Evolutionary conservation across 2,797 vertebrate species (phyloP).

Genomic region (Loris lydekkerianus): DNA sequence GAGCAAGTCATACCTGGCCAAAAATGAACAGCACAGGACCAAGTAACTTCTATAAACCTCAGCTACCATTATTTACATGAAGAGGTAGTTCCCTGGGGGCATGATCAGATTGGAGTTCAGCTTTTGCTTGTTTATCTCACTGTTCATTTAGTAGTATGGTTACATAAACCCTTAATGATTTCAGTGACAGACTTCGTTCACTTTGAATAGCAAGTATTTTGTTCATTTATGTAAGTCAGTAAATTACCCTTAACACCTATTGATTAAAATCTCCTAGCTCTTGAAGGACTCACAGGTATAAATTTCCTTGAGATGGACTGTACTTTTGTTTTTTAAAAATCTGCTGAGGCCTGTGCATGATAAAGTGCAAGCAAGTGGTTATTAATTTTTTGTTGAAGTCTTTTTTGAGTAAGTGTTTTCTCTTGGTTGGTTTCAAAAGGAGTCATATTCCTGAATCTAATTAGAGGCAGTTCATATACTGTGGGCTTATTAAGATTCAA

Average conservation of each 20-base stretch:
- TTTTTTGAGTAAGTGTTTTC: slow-evolving; percentile 80
- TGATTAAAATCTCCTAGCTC: slow-evolving; percentile 82
- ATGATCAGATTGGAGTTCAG: neutral
- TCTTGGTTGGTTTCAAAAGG: slow-evolving; percentile 81
- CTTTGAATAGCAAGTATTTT: slow-evolving; percentile 73
- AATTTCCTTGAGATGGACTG: slow-evolving; percentile 69
- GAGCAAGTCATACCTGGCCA: neutral
- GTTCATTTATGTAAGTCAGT: slow-evolving; percentile 75
- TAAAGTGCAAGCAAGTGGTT: slow-evolving; percentile 77
- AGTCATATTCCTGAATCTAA: slow-evolving; percentile 83
- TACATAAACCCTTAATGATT: slow-evolving; percentile 63
- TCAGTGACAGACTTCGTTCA: slow-evolving; percentile 60
- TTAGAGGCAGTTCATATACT: slow-evolving; percentile 82
- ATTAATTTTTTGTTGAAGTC: slow-evolving; percentile 79
- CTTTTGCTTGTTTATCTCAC: neutral
- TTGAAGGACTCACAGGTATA: slow-evolving; percentile 79
- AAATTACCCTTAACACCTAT: slow-evolving; percentile 80
- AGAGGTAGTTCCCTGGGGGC: slow-evolving; percentile 1
- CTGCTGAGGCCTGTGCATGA: slow-evolving; percentile 68
- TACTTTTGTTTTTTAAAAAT: slow-evolving; percentile 70
- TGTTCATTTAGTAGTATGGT: slow-evolving; percentile 49
- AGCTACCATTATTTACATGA: neutral
- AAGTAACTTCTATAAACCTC: neutral
- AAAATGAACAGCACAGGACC: neutral
- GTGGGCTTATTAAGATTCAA: slow-evolving; percentile 81